These are phyloP conservation scores for Xerus rutilus DNA, from an alignment of 2,797 vertebrate species.

Conservation along the genomic window DNA sequence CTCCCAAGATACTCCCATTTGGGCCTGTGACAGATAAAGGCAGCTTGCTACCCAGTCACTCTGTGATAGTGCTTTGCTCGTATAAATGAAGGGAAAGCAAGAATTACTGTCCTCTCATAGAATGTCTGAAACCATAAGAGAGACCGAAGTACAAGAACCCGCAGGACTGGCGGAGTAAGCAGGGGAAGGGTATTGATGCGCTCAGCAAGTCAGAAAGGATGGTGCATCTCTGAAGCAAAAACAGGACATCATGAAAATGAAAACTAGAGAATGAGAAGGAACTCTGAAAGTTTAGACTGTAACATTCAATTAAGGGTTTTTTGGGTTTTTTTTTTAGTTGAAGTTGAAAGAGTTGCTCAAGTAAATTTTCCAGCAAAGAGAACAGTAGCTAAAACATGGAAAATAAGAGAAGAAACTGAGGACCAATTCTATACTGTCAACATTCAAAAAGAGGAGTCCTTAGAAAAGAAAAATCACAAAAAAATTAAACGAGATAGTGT, in stretches of 20 bases:
- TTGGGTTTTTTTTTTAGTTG: neutral
- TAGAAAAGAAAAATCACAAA: neutral
- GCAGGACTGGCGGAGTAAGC: neutral
- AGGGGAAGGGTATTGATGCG: neutral
- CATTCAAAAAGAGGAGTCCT: neutral
- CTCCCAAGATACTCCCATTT: neutral
- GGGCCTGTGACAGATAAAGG: neutral
- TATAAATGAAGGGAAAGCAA: neutral
- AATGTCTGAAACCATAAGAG: neutral
- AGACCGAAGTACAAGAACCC: neutral
- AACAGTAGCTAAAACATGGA: neutral
- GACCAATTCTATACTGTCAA: neutral
- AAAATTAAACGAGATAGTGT: neutral
- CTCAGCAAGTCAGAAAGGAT: neutral
- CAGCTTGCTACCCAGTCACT: neutral
- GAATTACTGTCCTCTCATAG: neutral
- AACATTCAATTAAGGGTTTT: neutral
- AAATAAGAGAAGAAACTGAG: neutral
- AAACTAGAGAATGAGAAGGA: neutral
- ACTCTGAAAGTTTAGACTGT: neutral
- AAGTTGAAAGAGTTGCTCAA: neutral
- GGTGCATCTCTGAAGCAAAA: neutral
- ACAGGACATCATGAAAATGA: neutral
- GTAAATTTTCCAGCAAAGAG: slow-evolving; percentile 3
- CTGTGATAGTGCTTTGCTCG: neutral